These are phyloP conservation scores for Clarias pachynema DNA, from an alignment of 2,797 vertebrate genomes.

Conservation along the genomic window DNA sequence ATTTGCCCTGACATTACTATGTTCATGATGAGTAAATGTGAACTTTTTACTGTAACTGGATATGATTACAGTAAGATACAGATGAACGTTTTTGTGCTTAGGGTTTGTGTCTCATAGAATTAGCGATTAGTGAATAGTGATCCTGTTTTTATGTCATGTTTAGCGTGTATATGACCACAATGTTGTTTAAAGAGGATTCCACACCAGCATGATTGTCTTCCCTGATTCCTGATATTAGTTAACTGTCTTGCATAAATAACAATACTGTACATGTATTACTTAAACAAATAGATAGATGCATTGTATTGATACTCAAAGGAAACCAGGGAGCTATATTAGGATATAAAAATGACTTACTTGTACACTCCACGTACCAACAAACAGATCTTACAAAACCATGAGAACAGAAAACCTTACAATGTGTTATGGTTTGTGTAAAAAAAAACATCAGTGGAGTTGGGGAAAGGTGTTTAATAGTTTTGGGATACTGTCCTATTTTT, in stretches of 20 bases:
- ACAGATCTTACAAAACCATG: background rate
- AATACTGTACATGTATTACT: background rate
- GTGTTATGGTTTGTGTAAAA: background rate
- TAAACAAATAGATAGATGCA: background rate
- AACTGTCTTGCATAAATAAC: background rate
- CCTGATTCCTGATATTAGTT: background rate
- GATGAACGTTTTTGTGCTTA: no score
- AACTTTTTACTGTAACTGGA: no score
- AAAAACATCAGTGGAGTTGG: background rate
- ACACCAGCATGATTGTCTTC: no score
- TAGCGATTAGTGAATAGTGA: no score
- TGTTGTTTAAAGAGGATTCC: no score
- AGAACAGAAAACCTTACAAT: background rate
- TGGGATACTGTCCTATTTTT: conserved; percentile 4
- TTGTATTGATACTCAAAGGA: background rate
- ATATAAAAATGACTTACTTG: background rate
- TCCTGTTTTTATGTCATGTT: no score
- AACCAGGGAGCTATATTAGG: background rate
- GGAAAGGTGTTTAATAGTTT: background rate
- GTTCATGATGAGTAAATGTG: no score
- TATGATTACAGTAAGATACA: no score
- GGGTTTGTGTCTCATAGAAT: no score
- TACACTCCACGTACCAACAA: background rate
- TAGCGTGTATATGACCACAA: no score
- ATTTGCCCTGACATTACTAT: no score